Evolutionary conservation across 2,113 vertebrate genomes (phyloP), one percentile per base, ranked within the genome.

Genomic region (Scomber japonicus): DNA sequence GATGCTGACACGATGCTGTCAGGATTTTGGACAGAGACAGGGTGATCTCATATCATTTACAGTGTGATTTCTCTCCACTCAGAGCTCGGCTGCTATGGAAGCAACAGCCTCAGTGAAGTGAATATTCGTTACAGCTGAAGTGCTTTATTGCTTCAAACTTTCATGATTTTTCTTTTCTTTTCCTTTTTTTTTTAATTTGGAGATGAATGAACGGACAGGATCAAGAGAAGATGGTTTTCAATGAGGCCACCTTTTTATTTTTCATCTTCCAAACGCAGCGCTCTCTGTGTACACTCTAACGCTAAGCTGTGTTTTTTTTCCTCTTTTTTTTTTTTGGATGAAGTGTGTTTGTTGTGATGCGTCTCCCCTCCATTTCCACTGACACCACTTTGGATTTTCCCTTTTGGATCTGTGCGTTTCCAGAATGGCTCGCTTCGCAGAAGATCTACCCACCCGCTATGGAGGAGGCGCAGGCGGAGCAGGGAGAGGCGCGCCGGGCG

Each of bases 381-480:
- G 91, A 96, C 91, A 93, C 90, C 93, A 90, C 69, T 95, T 95
- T 92, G 96, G 95, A 94, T 96, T 94, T 94, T 92, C 91, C 94
- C 93, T 86, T 93, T 96, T 90, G 95, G 95, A 94, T 95, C 94
- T 93, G 94, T 94, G 93, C 93, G 82, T 94, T 92, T 95, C 89
- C 93, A 95, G 95, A 89, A 99, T 99, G 98, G 96, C 97, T 95
- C 97, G 97, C 88, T 99, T 99, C 84, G 96, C 97, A 83, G 97
- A 98, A 87, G 98, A 99, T 88, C 95, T 97, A 79, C 96, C 97
- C 74, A 95, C 94, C 93, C 96, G 98, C 91, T 98, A 97, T 94
- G 95, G 95, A 95, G 94, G 94, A 67, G 87, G 95, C 81, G 82
- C 82, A 12, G 89, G 84, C 87, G 93, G 95, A 81, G 92, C 95